Base-by-base conservation (phyloP, 2,888 invertebrate species). In the Malthinus seriepunctatus region DNA sequence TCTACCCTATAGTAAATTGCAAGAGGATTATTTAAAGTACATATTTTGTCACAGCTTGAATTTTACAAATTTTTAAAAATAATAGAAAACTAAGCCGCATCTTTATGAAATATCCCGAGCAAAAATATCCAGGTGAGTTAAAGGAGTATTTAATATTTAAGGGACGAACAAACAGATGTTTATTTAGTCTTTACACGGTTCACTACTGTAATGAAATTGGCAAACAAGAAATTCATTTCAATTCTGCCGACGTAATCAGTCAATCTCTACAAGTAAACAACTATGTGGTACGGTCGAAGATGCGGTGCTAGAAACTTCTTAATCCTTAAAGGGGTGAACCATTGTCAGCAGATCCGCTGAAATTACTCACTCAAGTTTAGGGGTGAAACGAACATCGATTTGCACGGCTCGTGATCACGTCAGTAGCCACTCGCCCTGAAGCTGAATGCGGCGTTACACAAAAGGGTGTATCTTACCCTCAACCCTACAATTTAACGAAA, bases 331-430 rank as follows among this genome's bases (percentile, higher is more conserved):
- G 51, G 50, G 55, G 44, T 45, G 32, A 51, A 35, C 45, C 46
- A 60, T 54, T 56, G 54, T 56, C 56, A 56, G 56, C 60, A 53
- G 53, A 56, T 56, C 52, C 57, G 38, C 46, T 42, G 45, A 61
- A 61, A 61, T 61, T 54, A 53, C 61, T 56, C 54, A 60, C 59
- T 63, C 61, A 48, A 63, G 64, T 69, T 64, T 69, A 70, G 71
- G 73, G 73, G 70, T 67, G 73, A 74, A 74, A 69, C 74, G 75
- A 75, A 76, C 77, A 77, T 77, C 77, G 76, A 77, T 77, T 77
- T 76, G 75, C 75, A 76, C 76, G 75, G 73, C 69, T 75, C 73
- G 75, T 76, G 77, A 77, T 76, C 76, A 74, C 74, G 74, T 75
- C 75, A 76, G 74, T 74, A 73, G 73, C 75, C 75, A 75, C 75